A percentile compares a stretch with the other conserved stretches of the same genome.
Evolutionary conservation across 2,113 vertebrate species (phyloP).

Genomic region (Pelmatolapia mariae): DNA sequence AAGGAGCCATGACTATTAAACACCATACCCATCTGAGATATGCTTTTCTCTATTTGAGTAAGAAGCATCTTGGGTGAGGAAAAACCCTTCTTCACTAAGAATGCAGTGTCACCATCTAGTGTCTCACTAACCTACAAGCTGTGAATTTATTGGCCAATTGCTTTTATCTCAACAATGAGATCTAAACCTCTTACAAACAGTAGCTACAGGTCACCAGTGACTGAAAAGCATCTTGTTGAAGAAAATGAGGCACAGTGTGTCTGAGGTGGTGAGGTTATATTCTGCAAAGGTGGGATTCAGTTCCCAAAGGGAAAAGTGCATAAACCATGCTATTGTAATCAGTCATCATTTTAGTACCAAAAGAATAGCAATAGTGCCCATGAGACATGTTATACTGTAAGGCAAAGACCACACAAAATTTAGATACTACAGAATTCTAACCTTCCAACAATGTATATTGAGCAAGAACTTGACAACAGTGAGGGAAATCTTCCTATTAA

Average conservation of each 20-base stretch:
- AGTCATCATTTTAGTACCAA: background rate
- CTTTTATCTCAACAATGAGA: background rate
- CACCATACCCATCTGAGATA: background rate
- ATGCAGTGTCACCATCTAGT: background rate
- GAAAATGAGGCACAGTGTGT: background rate
- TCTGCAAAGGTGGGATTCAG: background rate
- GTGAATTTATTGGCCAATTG: background rate
- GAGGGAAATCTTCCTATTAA: background rate
- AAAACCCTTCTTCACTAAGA: background rate
- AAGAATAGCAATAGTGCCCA: background rate
- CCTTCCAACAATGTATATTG: background rate
- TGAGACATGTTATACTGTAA: background rate
- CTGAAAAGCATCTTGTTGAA: background rate
- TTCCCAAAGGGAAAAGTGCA: background rate
- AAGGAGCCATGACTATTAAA: background rate
- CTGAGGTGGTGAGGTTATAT: background rate
- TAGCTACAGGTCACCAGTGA: background rate
- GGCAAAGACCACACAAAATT: background rate
- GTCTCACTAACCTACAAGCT: background rate
- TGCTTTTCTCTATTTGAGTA: background rate
- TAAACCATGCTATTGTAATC: background rate
- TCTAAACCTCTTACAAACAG: background rate
- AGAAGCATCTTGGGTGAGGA: background rate
- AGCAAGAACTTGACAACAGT: background rate
- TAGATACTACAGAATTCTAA: background rate